Conservation (phyloP, 2,113 vertebrate genomes). For the Ammodytes marinus region DNA sequence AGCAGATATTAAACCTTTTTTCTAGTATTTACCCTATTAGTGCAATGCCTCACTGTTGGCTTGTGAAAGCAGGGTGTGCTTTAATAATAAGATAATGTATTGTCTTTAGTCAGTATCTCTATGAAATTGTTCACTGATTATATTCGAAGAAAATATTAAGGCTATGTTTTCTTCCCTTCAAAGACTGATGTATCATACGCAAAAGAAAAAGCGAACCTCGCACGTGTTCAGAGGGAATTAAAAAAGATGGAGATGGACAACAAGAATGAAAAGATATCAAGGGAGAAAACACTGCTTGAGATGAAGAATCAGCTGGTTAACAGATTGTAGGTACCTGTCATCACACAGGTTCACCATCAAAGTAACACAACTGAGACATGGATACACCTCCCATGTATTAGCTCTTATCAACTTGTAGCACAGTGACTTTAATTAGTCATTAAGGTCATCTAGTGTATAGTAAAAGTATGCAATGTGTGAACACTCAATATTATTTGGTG, state of each 20-base stretch:
- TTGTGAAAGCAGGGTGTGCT: neutral
- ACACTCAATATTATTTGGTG: neutral
- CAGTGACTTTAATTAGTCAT: neutral
- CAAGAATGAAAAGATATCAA: slow-evolving; percentile 52
- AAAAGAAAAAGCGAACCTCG: slow-evolving; percentile 58
- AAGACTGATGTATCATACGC: slow-evolving; percentile 62
- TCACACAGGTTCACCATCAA: neutral
- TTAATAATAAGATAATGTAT: neutral
- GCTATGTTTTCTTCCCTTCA: neutral
- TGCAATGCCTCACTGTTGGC: neutral
- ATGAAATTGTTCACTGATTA: neutral
- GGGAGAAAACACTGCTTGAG: slow-evolving; percentile 36
- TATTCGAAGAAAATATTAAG: neutral
- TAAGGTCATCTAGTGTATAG: neutral
- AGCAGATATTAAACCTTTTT: slow-evolving; percentile 5
- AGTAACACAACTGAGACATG: neutral
- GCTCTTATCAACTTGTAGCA: neutral
- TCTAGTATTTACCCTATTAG: neutral
- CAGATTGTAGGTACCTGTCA: slow-evolving; percentile 74
- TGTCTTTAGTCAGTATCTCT: neutral
- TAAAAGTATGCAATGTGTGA: neutral
- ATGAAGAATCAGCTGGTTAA: slow-evolving; percentile 51
- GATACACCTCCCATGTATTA: neutral
- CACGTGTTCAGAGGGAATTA: slow-evolving; percentile 48
- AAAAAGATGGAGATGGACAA: slow-evolving; percentile 53